Conservation (phyloP, 2,888 invertebrate species). For the Priocnemis perturbator region DNA sequence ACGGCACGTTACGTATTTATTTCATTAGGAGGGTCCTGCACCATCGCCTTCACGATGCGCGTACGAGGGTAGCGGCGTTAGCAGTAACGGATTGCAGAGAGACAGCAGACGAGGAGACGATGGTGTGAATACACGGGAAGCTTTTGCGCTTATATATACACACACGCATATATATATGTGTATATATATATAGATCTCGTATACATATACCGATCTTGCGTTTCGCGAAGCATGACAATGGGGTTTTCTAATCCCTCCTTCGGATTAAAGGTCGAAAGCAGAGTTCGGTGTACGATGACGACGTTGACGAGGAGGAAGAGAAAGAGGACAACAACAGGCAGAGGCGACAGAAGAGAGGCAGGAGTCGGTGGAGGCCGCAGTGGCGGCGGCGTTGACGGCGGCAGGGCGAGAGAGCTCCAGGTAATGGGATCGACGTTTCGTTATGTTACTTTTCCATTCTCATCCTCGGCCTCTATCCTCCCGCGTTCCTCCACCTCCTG, state of each 20-base stretch:
- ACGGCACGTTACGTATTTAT: slow-evolving; percentile 54
- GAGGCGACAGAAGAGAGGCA: not conserved
- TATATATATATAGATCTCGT: slow-evolving; percentile 51
- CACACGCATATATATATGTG: too few relatives aligned
- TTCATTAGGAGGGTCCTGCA: slow-evolving; percentile 52
- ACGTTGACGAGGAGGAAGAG: slow-evolving; percentile 18
- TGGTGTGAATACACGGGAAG: slow-evolving; percentile 16
- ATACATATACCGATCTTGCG: slow-evolving; percentile 54
- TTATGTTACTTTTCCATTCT: slow-evolving; percentile 74
- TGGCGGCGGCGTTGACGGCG: slow-evolving; percentile 30
- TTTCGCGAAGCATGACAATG: slow-evolving; percentile 71
- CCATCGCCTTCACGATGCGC: slow-evolving; percentile 36
- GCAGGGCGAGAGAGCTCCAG: slow-evolving; percentile 60
- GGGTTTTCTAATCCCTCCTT: slow-evolving; percentile 71
- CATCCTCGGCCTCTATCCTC: slow-evolving; percentile 64
- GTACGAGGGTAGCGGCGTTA: slow-evolving; percentile 4
- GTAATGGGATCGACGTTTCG: slow-evolving; percentile 75
- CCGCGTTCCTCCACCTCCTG: slow-evolving; percentile 27
- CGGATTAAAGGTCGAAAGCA: slow-evolving; percentile 70
- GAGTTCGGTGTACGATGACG: slow-evolving; percentile 48
- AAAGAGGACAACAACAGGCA: slow-evolving; percentile 28
- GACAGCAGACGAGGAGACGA: slow-evolving; percentile 1
- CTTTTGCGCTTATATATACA: slow-evolving; percentile 49
- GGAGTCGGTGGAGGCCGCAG: not conserved
- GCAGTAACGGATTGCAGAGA: too few relatives aligned